Evolutionary conservation across 2,797 vertebrate species (phyloP).

Genomic region (Tokudaia muenninki): DNA sequence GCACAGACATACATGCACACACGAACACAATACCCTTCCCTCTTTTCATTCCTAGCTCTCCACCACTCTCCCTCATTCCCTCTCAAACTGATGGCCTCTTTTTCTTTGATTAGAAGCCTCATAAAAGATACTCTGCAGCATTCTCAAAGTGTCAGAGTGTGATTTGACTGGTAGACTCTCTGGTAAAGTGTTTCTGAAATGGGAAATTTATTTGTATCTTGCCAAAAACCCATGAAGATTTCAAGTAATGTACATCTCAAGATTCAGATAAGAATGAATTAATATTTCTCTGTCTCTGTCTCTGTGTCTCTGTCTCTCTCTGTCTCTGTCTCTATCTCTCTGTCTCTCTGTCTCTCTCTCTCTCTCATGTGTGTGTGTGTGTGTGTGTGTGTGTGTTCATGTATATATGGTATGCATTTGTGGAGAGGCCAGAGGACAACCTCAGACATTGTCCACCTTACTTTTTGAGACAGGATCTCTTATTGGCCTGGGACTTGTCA

Average conservation of each 20-base stretch:
- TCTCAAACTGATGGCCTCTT: not conserved
- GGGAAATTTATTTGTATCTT: not conserved
- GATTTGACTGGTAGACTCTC: not conserved
- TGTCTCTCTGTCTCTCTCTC: too few species aligned
- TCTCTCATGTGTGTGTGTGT: too few species aligned
- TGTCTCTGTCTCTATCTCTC: too few species aligned
- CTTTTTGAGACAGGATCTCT: not conserved
- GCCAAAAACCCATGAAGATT: not conserved
- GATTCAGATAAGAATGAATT: not conserved
- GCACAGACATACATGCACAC: not conserved
- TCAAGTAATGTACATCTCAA: not conserved
- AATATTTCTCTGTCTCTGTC: not conserved
- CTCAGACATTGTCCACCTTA: not conserved
- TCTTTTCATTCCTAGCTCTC: not conserved
- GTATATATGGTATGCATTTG: not conserved
- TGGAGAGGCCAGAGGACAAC: not conserved
- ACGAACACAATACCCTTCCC: not conserved
- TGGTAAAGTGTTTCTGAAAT: not conserved
- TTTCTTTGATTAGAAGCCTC: not conserved
- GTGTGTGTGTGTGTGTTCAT: not conserved
- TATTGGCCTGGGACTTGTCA: not conserved
- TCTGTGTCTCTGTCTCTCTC: not conserved
- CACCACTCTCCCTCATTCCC: not conserved
- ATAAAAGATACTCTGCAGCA: not conserved
- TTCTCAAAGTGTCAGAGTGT: not conserved